Percentiles rank a stretch among this genome's conserved stretches.
Evolutionary conservation across 2,888 invertebrate genomes (phyloP).

Genomic region (Oscheius myriophilus): DNA sequence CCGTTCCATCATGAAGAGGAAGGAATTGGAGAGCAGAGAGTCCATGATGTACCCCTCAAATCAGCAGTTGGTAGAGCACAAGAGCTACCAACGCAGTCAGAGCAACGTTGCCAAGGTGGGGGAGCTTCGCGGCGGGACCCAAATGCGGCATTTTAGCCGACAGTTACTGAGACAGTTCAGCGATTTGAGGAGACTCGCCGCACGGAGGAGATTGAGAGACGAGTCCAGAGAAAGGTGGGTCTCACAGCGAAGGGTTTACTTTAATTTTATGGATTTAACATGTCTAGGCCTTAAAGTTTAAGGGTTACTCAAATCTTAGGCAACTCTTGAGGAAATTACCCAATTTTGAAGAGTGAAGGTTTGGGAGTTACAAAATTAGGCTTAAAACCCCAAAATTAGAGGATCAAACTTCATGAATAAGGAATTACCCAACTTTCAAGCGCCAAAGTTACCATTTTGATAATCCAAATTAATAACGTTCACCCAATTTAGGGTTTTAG

Average conservation of each 20-base stretch:
- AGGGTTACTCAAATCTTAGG: too few species aligned
- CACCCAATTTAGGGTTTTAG: too few species aligned
- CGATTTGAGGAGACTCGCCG: slow-evolving; percentile 69
- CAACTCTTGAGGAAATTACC: too few species aligned
- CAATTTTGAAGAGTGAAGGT: too few species aligned
- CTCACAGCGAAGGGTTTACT: neutral
- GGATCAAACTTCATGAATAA: too few species aligned
- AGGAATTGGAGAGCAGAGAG: slow-evolving; percentile 60
- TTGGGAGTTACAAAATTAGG: too few species aligned
- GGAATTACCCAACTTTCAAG: too few species aligned
- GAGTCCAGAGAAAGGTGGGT: slow-evolving; percentile 59
- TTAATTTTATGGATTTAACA: too few species aligned
- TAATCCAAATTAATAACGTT: too few species aligned
- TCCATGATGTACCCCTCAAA: slow-evolving; percentile 57
- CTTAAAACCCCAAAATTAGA: too few species aligned
- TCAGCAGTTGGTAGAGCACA: slow-evolving; percentile 47
- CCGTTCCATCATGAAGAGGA: slow-evolving; percentile 65
- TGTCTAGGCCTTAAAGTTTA: too few species aligned
- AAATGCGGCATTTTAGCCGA: slow-evolving; percentile 50
- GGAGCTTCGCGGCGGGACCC: neutral
- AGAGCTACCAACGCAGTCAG: slow-evolving; percentile 36
- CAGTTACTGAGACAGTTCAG: slow-evolving; percentile 69
- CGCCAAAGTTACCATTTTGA: too few species aligned
- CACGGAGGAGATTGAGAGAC: slow-evolving; percentile 70
- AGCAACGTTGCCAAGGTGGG: slow-evolving; percentile 37